Evolutionary conservation across 2,888 invertebrate species (phyloP).

Genomic region (Perdita meconis): DNA sequence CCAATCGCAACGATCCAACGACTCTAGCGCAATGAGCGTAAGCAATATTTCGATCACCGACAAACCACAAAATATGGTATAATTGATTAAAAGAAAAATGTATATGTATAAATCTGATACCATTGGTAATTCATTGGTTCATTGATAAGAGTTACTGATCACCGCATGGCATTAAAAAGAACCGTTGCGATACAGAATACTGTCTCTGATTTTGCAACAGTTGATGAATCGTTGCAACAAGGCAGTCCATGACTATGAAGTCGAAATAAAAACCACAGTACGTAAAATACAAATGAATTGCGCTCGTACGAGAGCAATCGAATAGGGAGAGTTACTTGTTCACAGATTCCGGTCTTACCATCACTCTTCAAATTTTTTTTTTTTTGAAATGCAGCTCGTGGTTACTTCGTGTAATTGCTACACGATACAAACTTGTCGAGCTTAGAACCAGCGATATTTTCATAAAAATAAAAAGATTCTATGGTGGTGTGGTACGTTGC

Average conservation of each 20-base stretch:
- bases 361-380: conserved; percentile 2
- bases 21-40: conserved; percentile 59
- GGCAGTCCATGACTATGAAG: conserved; percentile 60
- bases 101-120: conserved; percentile 23
- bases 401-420: neutral
- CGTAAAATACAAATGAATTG: conserved; percentile 64
- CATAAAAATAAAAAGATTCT: conserved; percentile 28
- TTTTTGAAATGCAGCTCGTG: conserved; percentile 25
- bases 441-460: conserved; percentile 18
- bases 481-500: conserved; percentile 8
- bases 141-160: conserved; percentile 41
- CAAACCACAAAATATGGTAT: conserved; percentile 42
- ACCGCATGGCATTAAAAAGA: conserved; percentile 18
- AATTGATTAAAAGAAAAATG: conserved; percentile 37
- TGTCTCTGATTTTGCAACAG: conserved; percentile 56
- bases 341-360: neutral
- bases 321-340: conserved; percentile 66
- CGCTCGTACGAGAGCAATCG: conserved; percentile 59
- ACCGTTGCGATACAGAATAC: conserved; percentile 40
- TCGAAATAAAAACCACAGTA: conserved; percentile 66
- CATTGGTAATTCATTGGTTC: conserved; percentile 29
- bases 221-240: conserved; percentile 69
- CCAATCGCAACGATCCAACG: conserved; percentile 63
- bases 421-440: conserved; percentile 4
- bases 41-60: conserved; percentile 24